phyloP scores from a whole-genome alignment of 2,797 vertebrate genomes.

The Sebastes miniatus region DNA sequence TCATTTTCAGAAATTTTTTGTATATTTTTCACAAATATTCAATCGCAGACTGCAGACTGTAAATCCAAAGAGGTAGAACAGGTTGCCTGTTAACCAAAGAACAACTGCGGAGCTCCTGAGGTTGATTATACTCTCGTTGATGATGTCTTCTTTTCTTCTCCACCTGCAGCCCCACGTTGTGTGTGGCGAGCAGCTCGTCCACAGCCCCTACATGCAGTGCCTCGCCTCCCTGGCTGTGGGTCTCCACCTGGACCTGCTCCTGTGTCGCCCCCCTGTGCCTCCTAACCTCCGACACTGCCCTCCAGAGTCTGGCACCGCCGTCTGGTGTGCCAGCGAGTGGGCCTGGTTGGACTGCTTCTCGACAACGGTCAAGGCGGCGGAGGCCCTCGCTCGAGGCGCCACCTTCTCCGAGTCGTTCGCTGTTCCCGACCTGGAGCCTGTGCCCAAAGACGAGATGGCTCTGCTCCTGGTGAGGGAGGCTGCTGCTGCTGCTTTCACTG shows the following conservation, averaged over 20 bases:
- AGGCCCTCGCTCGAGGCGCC: conserved; percentile 91
- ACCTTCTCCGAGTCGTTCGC: conserved; percentile 92
- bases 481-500: not conserved
- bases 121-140: not conserved
- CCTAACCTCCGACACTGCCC: conserved; percentile 86
- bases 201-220: conserved; percentile 98
- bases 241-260: conserved; percentile 90
- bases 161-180: conserved; percentile 90
- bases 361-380: conserved; percentile 94
- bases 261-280: conserved; percentile 88
- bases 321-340: conserved; percentile 93
- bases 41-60: too few species aligned
- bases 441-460: conserved; percentile 90
- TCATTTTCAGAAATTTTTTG: too few species aligned
- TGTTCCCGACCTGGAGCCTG: conserved; percentile 94
- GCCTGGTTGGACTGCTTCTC: conserved; percentile 97
- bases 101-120: not conserved
- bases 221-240: conserved; percentile 95
- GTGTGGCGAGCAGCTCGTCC: conserved; percentile 96
- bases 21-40: too few species aligned
- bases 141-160: not conserved
- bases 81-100: too few species aligned
- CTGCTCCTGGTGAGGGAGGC: conserved; percentile 90
- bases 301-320: conserved; percentile 77
- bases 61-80: too few species aligned